These are phyloP conservation scores for Eueremaeus valkanovi DNA, from an alignment of 2,888 invertebrate species.

Conservation along the genomic window DNA sequence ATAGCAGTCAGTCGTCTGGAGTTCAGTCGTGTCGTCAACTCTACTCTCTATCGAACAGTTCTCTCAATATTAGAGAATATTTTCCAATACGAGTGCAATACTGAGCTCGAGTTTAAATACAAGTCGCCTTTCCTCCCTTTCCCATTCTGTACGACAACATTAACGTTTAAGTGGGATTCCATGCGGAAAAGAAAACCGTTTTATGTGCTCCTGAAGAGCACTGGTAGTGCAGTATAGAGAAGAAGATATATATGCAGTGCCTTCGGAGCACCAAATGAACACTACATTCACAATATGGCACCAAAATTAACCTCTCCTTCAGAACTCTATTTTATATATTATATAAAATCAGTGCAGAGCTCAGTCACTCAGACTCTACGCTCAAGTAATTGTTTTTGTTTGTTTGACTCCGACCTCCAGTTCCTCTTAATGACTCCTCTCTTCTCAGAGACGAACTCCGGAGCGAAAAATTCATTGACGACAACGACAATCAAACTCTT, in stretches of 20 bases:
- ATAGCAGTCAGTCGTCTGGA: too few relatives aligned
- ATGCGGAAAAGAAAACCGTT: constrained; percentile 35
- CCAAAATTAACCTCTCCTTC: constrained; percentile 11
- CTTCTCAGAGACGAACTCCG: neutral
- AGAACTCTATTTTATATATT: neutral
- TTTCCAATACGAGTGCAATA: neutral
- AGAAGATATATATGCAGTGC: neutral
- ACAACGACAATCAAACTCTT: constrained; percentile 2
- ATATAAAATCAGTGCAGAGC: constrained; percentile 15
- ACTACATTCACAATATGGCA: constrained; percentile 29
- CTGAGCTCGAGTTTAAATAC: neutral
- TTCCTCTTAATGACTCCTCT: constrained; percentile 27
- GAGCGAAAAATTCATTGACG: constrained; percentile 19
- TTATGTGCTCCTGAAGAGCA: neutral
- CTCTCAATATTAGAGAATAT: neutral
- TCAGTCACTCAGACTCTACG: neutral
- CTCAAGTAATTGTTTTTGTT: constrained; percentile 2
- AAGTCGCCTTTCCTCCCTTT: neutral
- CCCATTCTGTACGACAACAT: constrained; percentile 4
- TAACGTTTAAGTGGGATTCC: constrained; percentile 9
- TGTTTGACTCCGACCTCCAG: neutral
- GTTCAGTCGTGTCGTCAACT: neutral
- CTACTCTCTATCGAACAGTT: neutral
- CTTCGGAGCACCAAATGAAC: constrained; percentile 6
- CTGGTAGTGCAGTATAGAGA: too few relatives aligned